phyloP scores from a whole-genome alignment of 2,797 vertebrate genomes.

The Poeciliopsis presidionis region DNA sequence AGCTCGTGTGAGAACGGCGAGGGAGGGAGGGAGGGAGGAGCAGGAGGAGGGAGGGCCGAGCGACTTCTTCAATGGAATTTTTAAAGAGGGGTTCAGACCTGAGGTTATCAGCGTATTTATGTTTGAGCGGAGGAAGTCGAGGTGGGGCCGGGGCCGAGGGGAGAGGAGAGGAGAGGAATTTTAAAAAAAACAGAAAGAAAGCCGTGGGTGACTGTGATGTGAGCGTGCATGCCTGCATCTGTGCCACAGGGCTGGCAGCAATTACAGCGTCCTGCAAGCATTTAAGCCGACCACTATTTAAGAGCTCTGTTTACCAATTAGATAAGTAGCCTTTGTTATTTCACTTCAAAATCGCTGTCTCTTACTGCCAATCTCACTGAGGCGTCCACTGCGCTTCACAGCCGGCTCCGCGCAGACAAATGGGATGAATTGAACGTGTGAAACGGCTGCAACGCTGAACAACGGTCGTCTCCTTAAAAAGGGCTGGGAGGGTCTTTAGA shows the following conservation, averaged over 20 bases:
- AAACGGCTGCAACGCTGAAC: conserved; percentile 4
- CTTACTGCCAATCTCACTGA: conserved; percentile 75
- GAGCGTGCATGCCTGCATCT: conserved; percentile 52
- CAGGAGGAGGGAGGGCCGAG: conserved; percentile 12
- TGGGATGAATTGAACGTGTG: neutral
- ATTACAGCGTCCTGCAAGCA: conserved; percentile 83
- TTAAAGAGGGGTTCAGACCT: conserved; percentile 66
- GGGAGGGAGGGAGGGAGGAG: conserved; percentile 4
- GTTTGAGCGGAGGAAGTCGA: conserved; percentile 60
- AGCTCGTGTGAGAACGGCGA: conserved; percentile 54
- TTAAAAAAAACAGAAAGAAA: conserved; percentile 4
- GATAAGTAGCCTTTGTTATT: conserved; percentile 84
- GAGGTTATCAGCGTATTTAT: conserved; percentile 77
- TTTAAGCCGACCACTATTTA: conserved; percentile 84
- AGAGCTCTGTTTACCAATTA: conserved; percentile 85
- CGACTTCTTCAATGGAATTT: conserved; percentile 70
- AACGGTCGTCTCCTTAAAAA: neutral
- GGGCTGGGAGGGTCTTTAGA: neutral
- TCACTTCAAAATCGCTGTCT: conserved; percentile 80
- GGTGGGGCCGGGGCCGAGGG: neutral
- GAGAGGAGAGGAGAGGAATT: neutral
- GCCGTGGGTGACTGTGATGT: conserved; percentile 33
- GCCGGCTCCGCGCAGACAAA: conserved; percentile 7
- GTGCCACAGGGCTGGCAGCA: conserved; percentile 80
- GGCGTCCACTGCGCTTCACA: conserved; percentile 17